Conservation (phyloP, 2,113 vertebrate genomes). For the Platysteira castanea region DNA sequence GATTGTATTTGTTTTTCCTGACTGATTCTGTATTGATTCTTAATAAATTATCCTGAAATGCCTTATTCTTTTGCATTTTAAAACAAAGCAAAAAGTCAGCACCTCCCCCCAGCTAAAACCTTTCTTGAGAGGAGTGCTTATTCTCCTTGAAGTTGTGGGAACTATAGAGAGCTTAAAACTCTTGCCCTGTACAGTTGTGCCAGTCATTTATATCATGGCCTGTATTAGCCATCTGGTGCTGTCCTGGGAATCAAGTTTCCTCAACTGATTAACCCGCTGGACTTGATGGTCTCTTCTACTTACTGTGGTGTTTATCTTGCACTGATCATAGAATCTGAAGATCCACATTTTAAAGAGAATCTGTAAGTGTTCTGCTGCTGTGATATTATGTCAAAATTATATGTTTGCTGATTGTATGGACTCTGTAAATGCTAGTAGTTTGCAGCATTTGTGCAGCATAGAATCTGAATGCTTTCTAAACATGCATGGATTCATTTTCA, state of each 20-base stretch:
- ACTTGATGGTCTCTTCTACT: neutral
- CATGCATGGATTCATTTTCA: neutral
- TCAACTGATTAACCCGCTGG: neutral
- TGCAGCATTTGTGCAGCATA: neutral
- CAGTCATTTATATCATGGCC: neutral
- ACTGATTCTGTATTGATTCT: neutral
- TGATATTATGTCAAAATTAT: neutral
- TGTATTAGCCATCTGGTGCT: neutral
- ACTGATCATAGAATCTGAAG: neutral
- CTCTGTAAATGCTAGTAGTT: neutral
- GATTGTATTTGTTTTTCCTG: neutral
- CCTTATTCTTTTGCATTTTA: neutral
- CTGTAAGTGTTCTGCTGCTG: neutral
- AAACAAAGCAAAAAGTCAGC: neutral
- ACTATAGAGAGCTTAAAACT: neutral
- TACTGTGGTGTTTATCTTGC: neutral
- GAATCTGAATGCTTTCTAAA: neutral
- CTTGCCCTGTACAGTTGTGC: neutral
- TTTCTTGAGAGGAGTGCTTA: neutral
- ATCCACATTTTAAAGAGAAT: neutral
- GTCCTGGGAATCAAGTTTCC: neutral
- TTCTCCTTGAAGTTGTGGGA: neutral
- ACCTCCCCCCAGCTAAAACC: accelerated
- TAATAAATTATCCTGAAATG: neutral
- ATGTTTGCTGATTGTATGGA: neutral